These are phyloP conservation scores for Xerus rutilus DNA, from an alignment of 2,797 vertebrate genomes.

Conservation along the genomic window DNA sequence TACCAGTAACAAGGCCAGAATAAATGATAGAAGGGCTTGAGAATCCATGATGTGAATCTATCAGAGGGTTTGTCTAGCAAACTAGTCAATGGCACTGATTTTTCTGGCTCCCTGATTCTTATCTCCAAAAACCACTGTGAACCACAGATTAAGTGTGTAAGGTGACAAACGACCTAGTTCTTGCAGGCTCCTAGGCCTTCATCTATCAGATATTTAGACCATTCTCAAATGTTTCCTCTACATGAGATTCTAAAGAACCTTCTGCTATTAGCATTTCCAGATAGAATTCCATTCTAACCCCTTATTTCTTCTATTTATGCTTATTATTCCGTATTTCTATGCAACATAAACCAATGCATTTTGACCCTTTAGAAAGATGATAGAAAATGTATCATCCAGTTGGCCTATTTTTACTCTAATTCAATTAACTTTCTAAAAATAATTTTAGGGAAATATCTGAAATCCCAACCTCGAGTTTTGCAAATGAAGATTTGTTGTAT, in stretches of 20 bases:
- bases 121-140: not conserved
- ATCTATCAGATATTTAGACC: not conserved
- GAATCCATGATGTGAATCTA: too few species aligned
- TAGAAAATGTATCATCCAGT: not conserved
- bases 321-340: constrained; percentile 2
- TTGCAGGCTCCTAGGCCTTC: not conserved
- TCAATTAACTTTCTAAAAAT: constrained; percentile 64
- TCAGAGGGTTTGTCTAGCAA: not conserved
- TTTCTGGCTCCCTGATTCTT: not conserved
- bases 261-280: not conserved
- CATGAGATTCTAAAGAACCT: not conserved
- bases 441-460: not conserved
- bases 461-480: constrained; percentile 16
- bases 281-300: not conserved
- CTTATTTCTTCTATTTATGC: not conserved
- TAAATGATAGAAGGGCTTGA: not conserved
- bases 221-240: not conserved
- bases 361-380: constrained; percentile 31
- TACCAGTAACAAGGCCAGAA: not conserved
- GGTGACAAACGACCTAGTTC: not conserved
- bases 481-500: constrained; percentile 32
- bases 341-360: constrained; percentile 13
- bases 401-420: constrained; percentile 51
- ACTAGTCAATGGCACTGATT: not conserved
- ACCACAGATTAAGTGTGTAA: not conserved